Conservation (phyloP, 2,888 invertebrate species). For the Harpalus rufipes region DNA sequence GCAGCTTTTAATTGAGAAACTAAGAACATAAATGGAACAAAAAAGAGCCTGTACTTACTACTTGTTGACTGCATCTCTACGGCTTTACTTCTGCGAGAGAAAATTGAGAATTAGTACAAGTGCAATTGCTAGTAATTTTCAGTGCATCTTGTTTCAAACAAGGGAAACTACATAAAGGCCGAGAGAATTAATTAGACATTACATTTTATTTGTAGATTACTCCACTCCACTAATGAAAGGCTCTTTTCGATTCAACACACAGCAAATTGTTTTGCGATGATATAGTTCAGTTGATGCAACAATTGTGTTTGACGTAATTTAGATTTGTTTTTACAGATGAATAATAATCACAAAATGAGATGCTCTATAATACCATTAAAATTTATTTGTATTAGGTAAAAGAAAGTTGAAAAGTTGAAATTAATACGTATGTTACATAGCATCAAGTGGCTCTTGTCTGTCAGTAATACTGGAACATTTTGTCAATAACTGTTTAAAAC, state of each 20-base stretch:
- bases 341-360: too few relatives aligned
- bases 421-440: too few relatives aligned
- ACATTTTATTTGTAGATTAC: not conserved
- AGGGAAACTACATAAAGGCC: not conserved
- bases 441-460: too few relatives aligned
- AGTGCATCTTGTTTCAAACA: constrained; percentile 3
- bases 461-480: too few relatives aligned
- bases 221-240: not conserved
- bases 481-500: too few relatives aligned
- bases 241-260: not conserved
- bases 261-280: not conserved
- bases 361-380: too few relatives aligned
- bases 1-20: not conserved
- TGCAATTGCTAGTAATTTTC: constrained; percentile 31
- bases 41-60: constrained; percentile 22
- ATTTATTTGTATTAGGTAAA: too few relatives aligned
- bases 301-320: too few relatives aligned
- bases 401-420: too few relatives aligned
- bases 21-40: constrained; percentile 9
- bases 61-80: constrained; percentile 33
- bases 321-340: too few relatives aligned
- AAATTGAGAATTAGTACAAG: constrained; percentile 37
- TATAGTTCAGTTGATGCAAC: too few relatives aligned
- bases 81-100: constrained; percentile 27
- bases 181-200: not conserved